phyloP scores from a whole-genome alignment of 2,797 vertebrate genomes.

The Apogon hyalosoma region DNA sequence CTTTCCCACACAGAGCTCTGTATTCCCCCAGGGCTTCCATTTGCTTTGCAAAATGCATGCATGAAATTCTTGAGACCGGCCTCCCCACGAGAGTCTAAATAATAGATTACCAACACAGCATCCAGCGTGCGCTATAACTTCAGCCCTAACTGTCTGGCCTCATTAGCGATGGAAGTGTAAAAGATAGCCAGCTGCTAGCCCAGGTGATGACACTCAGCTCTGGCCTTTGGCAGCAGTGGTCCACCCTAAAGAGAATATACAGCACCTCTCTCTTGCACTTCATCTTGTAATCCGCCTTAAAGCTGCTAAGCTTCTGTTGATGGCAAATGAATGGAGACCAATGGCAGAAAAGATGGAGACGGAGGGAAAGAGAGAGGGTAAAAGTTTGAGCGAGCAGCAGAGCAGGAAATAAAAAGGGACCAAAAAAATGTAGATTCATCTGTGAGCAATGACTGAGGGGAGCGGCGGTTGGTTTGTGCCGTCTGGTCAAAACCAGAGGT shows the following conservation, averaged over 20 bases:
- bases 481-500: constrained; percentile 75
- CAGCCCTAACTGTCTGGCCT: constrained; percentile 74
- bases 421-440: constrained; percentile 45
- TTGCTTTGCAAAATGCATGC: constrained; percentile 79
- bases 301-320: constrained; percentile 72
- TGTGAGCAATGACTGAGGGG: constrained; percentile 31
- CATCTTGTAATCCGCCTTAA: constrained; percentile 79
- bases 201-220: constrained; percentile 73
- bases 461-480: constrained; percentile 53
- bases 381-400: constrained; percentile 35
- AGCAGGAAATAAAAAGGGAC: constrained; percentile 27
- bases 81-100: constrained; percentile 78
- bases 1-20: constrained; percentile 70
- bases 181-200: constrained; percentile 78
- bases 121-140: constrained; percentile 68
- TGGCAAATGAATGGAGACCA: constrained; percentile 69
- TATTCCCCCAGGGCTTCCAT: constrained; percentile 72
- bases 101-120: constrained; percentile 81
- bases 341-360: constrained; percentile 49
- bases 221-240: constrained; percentile 69
- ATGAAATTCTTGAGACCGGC: constrained; percentile 79
- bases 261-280: constrained; percentile 58
- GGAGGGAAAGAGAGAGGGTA: constrained; percentile 20
- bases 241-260: constrained; percentile 76
- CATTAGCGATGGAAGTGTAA: constrained; percentile 74